Evolutionary conservation across 2,797 vertebrate species (phyloP), one percentile per base, ranked within the genome.

Genomic region (Phoeniculus purpureus): DNA sequence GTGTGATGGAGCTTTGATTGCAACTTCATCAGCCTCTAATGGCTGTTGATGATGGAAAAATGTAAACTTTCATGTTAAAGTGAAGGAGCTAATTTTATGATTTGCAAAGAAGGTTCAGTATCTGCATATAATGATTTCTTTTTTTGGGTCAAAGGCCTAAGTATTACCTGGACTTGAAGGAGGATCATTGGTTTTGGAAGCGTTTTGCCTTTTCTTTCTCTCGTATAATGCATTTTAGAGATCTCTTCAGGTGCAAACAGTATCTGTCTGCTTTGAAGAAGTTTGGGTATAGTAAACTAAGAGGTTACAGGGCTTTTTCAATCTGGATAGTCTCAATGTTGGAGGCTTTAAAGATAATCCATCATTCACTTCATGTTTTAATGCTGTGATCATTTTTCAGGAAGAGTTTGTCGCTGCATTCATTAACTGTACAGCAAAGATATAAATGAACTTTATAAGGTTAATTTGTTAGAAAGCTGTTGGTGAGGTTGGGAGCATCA

Each of bases 401-500:
- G 52, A 81, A 47, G 29, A 43, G 9, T 56, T 74, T 70, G 6
- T 82, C 12, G 27, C 11, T 78, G 61, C 22, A 27, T 60, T 66
- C n/a, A 20, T 25, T 62, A 8, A 47, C n/a, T 80, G 23, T 58
- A 5, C 43, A 51, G 10, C 15, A 16, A 90, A 61, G 16, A 26
- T 34, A 10, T 43, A 51, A 58, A 47, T 43, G 51, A 88, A 81
- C 20, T 19, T 58, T 26, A 3, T 56, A 48, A 43, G 59, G 27
- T 10, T 61, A 31, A 76, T 77, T 73, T 66, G 9, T 15, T 72
- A 25, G 59, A 59, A 23, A 1, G 5, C 27, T 79, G 0, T 37
- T 2, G 3, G 20, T 65, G n/a, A 3, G 3, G 10, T 54, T 1
- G 3, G 15, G 11, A 26, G 1, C 50, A 81, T 76, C 40, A 67